phyloP scores from a whole-genome alignment of 2,888 invertebrate genomes.

The Drosophila pseudotakahashii region DNA sequence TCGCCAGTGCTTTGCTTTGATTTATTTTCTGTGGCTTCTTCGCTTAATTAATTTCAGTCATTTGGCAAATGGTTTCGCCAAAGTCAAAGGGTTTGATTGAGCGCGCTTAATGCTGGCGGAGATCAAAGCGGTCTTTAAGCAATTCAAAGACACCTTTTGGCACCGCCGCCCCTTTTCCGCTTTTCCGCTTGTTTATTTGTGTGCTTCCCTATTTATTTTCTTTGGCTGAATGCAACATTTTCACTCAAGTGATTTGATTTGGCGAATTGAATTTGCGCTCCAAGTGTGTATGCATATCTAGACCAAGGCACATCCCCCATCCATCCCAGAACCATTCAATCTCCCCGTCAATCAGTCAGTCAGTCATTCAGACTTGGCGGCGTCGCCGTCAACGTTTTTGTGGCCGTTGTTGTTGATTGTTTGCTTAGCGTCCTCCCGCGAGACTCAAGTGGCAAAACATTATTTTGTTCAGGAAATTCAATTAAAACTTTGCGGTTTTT shows the following conservation, averaged over 20 bases:
- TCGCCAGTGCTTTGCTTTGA: constrained; percentile 2
- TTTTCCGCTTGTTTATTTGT: constrained; percentile 40
- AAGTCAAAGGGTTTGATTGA: constrained; percentile 69
- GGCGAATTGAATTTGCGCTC: constrained; percentile 73
- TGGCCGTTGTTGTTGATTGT: constrained; percentile 53
- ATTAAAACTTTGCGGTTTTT: constrained; percentile 78
- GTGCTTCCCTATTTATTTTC: constrained; percentile 46
- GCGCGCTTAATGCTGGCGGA: constrained; percentile 69
- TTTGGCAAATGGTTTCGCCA: constrained; percentile 71
- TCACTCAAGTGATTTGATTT: constrained; percentile 75
- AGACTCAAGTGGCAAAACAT: constrained; percentile 78
- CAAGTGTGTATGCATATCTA: constrained; percentile 70
- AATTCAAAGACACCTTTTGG: constrained; percentile 59
- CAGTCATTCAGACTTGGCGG: constrained; percentile 39
- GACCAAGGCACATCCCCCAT: constrained; percentile 35
- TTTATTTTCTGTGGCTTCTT: constrained; percentile 61
- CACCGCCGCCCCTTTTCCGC: constrained; percentile 22
- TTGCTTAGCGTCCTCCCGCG: constrained; percentile 77
- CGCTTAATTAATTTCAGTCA: constrained; percentile 73
- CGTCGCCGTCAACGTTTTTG: constrained; percentile 39
- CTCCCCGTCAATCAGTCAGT: constrained; percentile 42
- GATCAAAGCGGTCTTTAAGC: constrained; percentile 65
- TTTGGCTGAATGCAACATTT: constrained; percentile 56
- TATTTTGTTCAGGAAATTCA: constrained; percentile 78
- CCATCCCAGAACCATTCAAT: constrained; percentile 33